Evolutionary conservation across 2,797 vertebrate species (phyloP).

Genomic region (Poecilia velifera): DNA sequence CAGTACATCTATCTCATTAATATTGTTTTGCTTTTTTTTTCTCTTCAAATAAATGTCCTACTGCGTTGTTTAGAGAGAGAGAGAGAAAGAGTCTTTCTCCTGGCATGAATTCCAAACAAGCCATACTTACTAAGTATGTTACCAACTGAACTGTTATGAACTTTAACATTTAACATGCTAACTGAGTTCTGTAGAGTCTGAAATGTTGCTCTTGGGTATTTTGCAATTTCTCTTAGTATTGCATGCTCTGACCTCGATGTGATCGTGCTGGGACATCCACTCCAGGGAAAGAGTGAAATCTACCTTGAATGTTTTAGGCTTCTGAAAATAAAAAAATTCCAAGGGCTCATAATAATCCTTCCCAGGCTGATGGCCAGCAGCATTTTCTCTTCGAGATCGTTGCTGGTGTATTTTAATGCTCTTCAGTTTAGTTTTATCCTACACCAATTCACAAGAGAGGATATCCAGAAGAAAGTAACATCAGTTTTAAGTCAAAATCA

Average conservation of each 20-base stretch:
- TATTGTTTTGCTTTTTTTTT: not conserved
- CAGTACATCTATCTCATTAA: not conserved
- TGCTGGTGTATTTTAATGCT: not conserved
- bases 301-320: conserved; percentile 9
- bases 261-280: conserved; percentile 5
- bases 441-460: not conserved
- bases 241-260: conserved; percentile 4
- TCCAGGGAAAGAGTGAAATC: not conserved
- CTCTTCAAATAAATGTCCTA: not conserved
- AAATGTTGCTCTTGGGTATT: conserved; percentile 9
- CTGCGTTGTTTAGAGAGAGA: not conserved
- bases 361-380: conserved; percentile 4
- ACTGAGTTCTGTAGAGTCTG: conserved; percentile 8
- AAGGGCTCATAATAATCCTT: not conserved
- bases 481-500: not conserved
- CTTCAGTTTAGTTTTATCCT: not conserved
- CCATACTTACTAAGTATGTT: not conserved
- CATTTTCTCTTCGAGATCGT: not conserved
- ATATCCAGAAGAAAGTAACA: not conserved
- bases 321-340: conserved; percentile 3
- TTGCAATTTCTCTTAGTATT: conserved; percentile 6
- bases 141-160: not conserved
- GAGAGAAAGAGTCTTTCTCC: not conserved
- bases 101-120: not conserved
- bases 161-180: conserved; percentile 10